Evolutionary conservation across 2,888 invertebrate genomes (phyloP).

Genomic region (Machimus atricapillus): DNA sequence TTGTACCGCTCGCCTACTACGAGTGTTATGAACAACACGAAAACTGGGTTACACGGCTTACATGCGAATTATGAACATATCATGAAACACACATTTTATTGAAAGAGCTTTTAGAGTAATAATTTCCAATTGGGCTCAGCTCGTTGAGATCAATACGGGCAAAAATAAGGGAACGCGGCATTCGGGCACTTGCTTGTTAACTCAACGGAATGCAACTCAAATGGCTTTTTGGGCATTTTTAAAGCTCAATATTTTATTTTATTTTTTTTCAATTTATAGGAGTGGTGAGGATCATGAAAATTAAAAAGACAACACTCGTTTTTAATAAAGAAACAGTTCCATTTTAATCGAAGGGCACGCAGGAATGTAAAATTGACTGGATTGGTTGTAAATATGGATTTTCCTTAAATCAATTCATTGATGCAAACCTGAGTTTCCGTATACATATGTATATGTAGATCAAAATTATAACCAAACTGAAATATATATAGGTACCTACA

Average conservation of each 20-base stretch:
- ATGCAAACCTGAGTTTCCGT: too few species aligned
- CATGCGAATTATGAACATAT: background rate
- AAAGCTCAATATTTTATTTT: background rate
- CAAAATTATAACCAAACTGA: too few species aligned
- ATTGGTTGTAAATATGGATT: background rate
- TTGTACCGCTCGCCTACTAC: background rate
- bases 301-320: background rate
- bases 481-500: too few species aligned
- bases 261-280: background rate
- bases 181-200: background rate
- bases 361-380: background rate
- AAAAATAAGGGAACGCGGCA: background rate
- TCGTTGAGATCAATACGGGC: background rate
- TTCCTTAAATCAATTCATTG: too few species aligned
- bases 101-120: background rate
- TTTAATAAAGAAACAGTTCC: background rate
- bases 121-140: background rate
- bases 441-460: too few species aligned
- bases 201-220: background rate
- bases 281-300: background rate
- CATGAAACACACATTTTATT: background rate
- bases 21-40: background rate
- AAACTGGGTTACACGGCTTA: background rate
- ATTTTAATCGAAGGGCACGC: background rate
- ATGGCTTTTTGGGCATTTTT: background rate